Percentiles rank a stretch among this genome's conserved stretches.
phyloP scores from a whole-genome alignment of 2,888 invertebrate species.

The Megastigmus dorsalis region DNA sequence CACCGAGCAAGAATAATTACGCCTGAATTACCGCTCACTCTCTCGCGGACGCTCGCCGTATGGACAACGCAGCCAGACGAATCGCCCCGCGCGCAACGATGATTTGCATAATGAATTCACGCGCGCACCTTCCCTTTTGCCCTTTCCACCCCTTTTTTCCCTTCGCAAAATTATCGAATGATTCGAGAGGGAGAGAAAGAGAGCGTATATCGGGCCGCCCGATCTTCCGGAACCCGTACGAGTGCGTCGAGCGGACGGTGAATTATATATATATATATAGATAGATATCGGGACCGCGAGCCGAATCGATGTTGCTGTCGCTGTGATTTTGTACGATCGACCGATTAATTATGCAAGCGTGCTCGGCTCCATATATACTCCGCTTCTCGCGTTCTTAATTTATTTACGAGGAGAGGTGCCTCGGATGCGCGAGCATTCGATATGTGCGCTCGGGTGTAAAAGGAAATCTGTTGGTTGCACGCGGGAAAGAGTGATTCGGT shows the following conservation, averaged over 20 bases:
- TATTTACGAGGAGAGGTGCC: background rate
- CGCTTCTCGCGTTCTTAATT: background rate
- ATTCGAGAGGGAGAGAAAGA: no score
- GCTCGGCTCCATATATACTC: no score
- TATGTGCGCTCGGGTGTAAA: background rate
- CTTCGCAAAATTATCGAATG: background rate
- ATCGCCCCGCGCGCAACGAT: conserved; percentile 21
- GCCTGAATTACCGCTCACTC: conserved; percentile 37
- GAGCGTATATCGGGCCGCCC: background rate
- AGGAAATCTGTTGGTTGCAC: conserved; percentile 14
- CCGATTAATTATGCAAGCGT: conserved; percentile 36
- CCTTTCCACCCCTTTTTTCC: no score
- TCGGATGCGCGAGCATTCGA: background rate
- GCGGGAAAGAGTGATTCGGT: background rate
- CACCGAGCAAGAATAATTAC: conserved; percentile 32
- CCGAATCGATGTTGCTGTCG: conserved; percentile 44
- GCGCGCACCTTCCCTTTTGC: background rate
- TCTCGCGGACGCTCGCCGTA: conserved; percentile 22
- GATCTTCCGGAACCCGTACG: background rate
- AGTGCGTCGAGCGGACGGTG: no score
- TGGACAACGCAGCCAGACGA: conserved; percentile 20
- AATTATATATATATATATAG: no score
- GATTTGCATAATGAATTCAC: conserved; percentile 48
- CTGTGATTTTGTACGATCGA: conserved; percentile 38
- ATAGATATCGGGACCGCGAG: conserved; percentile 8